phyloP scores from a whole-genome alignment of 2,113 vertebrate genomes.

The Cyanoderma ruficeps region DNA sequence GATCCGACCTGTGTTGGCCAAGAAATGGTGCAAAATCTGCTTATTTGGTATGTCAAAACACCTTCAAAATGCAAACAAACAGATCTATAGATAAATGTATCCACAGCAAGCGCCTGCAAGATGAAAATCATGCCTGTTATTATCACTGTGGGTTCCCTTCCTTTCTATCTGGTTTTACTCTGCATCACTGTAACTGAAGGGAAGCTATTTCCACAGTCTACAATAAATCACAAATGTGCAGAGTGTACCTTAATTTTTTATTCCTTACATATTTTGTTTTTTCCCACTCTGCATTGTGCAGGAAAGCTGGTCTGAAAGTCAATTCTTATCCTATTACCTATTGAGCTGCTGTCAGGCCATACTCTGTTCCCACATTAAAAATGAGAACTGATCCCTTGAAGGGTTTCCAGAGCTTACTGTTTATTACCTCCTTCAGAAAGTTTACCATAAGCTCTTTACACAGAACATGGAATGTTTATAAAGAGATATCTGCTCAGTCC shows the following conservation, averaged over 20 bases:
- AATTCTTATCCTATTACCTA: constrained; percentile 10
- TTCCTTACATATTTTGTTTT: neutral
- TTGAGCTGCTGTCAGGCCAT: neutral
- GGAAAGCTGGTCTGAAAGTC: neutral
- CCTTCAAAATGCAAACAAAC: neutral
- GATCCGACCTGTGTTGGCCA: neutral
- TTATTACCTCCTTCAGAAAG: neutral
- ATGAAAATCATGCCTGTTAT: neutral
- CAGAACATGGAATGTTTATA: neutral
- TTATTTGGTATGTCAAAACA: neutral
- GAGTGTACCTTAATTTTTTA: neutral
- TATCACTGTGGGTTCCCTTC: neutral
- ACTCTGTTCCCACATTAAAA: neutral
- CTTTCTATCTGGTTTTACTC: neutral
- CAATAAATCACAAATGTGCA: neutral
- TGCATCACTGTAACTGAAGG: neutral
- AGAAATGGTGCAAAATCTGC: neutral
- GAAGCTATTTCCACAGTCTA: neutral
- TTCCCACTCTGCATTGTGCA: neutral
- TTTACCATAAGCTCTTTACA: neutral
- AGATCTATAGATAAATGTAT: neutral
- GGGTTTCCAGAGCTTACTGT: neutral
- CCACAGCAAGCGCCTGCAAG: neutral
- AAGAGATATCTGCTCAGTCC: neutral
- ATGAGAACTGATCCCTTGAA: neutral